Percentiles rank a stretch among this genome's conserved stretches.
These are phyloP conservation scores for Turdus rufiventris DNA, from an alignment of 2,113 vertebrate species.

Conservation along the genomic window DNA sequence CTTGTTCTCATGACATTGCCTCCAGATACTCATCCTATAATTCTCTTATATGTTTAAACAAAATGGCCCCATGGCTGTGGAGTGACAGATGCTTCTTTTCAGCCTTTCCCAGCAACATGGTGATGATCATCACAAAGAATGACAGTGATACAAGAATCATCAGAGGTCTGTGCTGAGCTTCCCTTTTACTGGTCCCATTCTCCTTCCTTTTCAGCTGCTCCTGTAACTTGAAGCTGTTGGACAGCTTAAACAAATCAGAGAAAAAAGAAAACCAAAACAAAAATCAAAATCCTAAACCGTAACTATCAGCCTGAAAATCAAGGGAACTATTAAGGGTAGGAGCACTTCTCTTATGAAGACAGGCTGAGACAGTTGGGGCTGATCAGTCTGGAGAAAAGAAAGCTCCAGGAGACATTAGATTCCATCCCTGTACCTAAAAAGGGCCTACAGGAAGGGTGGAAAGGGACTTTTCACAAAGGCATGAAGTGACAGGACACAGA, in stretches of 20 bases:
- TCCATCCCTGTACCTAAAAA: neutral
- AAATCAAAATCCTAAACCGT: neutral
- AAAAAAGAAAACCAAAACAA: neutral
- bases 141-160: neutral
- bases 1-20: neutral
- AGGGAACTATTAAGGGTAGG: neutral
- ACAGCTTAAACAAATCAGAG: neutral
- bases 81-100: neutral
- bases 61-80: neutral
- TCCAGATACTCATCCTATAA: neutral
- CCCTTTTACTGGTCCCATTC: neutral
- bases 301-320: neutral
- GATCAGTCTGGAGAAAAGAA: neutral
- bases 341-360: neutral
- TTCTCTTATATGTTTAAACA: neutral
- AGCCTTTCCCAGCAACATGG: neutral
- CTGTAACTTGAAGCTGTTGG: neutral
- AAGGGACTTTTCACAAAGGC: neutral
- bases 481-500: neutral
- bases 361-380: neutral
- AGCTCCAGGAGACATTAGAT: neutral
- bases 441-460: neutral
- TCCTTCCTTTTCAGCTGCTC: neutral
- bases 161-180: fast-evolving
- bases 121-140: neutral